A percentile compares a stretch with the other conserved stretches of the same genome.
Conservation (phyloP, 2,797 vertebrate species). For the Poecilia velifera region DNA sequence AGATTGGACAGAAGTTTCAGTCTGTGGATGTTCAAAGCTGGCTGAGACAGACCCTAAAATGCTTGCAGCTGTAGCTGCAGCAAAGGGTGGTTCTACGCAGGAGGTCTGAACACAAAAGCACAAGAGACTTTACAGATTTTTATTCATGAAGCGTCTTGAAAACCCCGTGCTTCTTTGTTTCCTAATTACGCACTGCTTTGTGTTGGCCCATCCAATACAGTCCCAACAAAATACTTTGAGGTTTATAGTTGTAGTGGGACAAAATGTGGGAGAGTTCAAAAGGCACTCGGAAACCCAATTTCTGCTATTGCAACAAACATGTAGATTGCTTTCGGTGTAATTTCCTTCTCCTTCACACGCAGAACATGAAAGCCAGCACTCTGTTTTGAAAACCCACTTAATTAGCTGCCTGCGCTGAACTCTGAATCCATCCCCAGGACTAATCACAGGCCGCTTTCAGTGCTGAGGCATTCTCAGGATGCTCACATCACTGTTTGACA, state of each 20-base stretch:
- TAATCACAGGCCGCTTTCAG: constrained; percentile 63
- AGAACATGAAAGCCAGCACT: not conserved
- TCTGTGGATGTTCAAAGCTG: not conserved
- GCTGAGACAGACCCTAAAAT: not conserved
- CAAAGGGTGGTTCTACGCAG: not conserved
- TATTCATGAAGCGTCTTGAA: not conserved
- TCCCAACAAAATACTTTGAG: not conserved
- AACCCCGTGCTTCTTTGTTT: not conserved
- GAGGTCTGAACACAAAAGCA: not conserved
- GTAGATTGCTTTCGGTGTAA: not conserved
- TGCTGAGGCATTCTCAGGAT: constrained; percentile 44
- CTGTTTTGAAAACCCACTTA: constrained; percentile 22
- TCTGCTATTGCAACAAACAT: constrained; percentile 10
- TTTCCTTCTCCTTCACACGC: not conserved
- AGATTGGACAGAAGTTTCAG: not conserved
- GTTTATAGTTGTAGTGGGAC: not conserved
- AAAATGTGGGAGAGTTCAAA: not conserved
- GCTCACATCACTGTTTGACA: constrained; percentile 48
- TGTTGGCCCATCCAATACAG: not conserved
- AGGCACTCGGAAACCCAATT: not conserved
- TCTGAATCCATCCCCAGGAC: constrained; percentile 56
- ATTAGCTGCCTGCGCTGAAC: constrained; percentile 44
- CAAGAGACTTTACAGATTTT: not conserved
- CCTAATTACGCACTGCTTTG: not conserved
- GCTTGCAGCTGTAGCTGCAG: not conserved